Percentiles rank a stretch among this genome's conserved stretches.
phyloP scores from a whole-genome alignment of 2,797 vertebrate species.

The Meda fulgida region DNA sequence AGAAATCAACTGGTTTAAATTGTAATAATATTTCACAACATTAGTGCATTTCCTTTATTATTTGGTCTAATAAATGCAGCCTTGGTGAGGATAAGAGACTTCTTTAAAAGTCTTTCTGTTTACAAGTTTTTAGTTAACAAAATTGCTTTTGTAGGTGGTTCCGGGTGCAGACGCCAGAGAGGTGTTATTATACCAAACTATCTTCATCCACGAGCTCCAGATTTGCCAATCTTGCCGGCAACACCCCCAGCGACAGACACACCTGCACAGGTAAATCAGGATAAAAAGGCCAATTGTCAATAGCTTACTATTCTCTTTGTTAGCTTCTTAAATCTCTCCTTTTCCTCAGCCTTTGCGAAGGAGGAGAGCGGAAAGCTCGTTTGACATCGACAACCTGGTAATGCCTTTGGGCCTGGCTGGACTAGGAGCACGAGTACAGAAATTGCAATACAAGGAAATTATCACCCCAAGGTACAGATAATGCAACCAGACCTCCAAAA shows the following conservation, averaged over 20 bases:
- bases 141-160: constrained; percentile 44
- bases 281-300: neutral
- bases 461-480: constrained; percentile 71
- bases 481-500: neutral
- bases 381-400: constrained; percentile 72
- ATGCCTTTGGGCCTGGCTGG: constrained; percentile 75
- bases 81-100: neutral
- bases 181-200: constrained; percentile 46
- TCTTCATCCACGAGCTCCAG: constrained; percentile 47
- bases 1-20: neutral
- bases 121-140: neutral
- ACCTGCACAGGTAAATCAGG: constrained; percentile 58
- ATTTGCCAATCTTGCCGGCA: constrained; percentile 40
- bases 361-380: constrained; percentile 70
- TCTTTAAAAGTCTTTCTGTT: neutral
- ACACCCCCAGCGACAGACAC: constrained; percentile 47
- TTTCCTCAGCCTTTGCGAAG: constrained; percentile 63
- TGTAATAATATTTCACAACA: neutral
- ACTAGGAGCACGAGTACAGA: constrained; percentile 68
- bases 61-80: neutral
- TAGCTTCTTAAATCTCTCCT: neutral
- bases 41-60: neutral
- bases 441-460: constrained; percentile 75
- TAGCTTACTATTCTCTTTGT: neutral
- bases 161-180: constrained; percentile 51